Percentiles rank a stretch among this genome's conserved stretches.
phyloP scores from a whole-genome alignment of 2,113 vertebrate genomes.

The Engystomops pustulosus region DNA sequence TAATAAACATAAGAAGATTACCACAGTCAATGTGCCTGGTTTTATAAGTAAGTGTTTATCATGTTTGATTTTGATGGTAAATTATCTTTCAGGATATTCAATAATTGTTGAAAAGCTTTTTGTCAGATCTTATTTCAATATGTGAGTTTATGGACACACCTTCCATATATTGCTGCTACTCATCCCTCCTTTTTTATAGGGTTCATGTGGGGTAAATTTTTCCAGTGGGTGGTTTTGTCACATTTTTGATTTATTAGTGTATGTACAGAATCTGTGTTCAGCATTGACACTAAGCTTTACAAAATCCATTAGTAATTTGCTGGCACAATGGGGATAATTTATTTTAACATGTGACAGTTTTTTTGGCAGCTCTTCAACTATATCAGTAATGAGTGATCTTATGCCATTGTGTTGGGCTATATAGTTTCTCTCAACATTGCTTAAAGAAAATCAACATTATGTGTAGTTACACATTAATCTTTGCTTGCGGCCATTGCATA shows the following conservation, averaged over 20 bases:
- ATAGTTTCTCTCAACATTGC: constrained; percentile 22
- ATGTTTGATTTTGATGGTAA: too few relatives aligned
- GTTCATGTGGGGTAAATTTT: constrained; percentile 50
- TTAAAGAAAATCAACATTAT: background rate
- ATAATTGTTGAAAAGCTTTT: too few relatives aligned
- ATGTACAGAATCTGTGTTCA: constrained; percentile 24
- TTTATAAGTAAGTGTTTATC: too few relatives aligned
- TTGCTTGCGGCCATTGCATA: background rate
- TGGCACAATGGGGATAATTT: constrained; percentile 25
- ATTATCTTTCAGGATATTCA: too few relatives aligned
- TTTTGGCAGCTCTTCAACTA: constrained; percentile 22
- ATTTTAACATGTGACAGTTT: constrained; percentile 1
- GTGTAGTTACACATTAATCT: background rate
- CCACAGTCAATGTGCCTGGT: too few relatives aligned
- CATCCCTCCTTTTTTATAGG: background rate
- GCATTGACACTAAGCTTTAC: constrained; percentile 33
- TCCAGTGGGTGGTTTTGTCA: constrained; percentile 21
- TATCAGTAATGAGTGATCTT: constrained; percentile 13
- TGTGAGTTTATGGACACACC: too few relatives aligned
- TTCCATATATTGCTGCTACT: too few relatives aligned
- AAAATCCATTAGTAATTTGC: constrained; percentile 38
- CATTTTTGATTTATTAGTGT: constrained; percentile 36
- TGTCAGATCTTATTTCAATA: too few relatives aligned
- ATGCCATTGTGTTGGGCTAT: constrained; percentile 24
- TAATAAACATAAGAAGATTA: too few relatives aligned